Base-by-base conservation (phyloP, 2,888 invertebrate species). In the Tholera decimalis region DNA sequence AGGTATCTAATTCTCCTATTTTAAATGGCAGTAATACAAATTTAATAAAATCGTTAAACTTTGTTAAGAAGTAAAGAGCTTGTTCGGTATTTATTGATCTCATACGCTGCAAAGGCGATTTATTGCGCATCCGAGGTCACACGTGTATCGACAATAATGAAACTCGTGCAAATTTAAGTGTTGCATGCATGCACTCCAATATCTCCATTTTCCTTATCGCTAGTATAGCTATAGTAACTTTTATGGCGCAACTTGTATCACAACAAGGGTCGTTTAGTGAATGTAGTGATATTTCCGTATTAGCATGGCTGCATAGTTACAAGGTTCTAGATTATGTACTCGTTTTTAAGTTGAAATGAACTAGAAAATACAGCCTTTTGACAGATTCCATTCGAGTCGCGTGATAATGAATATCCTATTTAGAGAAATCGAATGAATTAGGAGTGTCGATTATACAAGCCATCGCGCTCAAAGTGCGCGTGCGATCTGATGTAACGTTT, bases 61-160 rank as follows among this genome's bases (percentile, higher is more conserved):
- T 60, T 9, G 26, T 73, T 33, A 20, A 62, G 46, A 44, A 24
- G 41, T 53, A 53, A 56, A 57, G 44, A 54, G 37, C 49, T 73
- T 35, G 62, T 50, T 41, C 54, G 30, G 41, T 68, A 46, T 59
- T 69, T 75, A 59, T 64, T 75, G 70, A 49, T 64, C 53, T 70
- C 70, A 70, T 54, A 49, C 44, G 49, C 71, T 24, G 59, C 71
- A 60, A 72, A 60, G 80, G 83, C 74, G 76, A 80, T 84, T 82
- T 84, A 87, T 83, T 79, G 84, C 84, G 75, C 77, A 82, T 77
- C 75, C 84, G 85, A 91, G 87, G 89, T 89, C 88, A 90, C 92
- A 92, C 92, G 92, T 92, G 92, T 86, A 77, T 71, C 66, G 73
- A 66, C 83, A 85, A 87, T 91, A 91, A 87, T 83, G 83, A 78